phyloP scores from a whole-genome alignment of 1,140 invertebrate genomes.

The Ips nitidus region DNA sequence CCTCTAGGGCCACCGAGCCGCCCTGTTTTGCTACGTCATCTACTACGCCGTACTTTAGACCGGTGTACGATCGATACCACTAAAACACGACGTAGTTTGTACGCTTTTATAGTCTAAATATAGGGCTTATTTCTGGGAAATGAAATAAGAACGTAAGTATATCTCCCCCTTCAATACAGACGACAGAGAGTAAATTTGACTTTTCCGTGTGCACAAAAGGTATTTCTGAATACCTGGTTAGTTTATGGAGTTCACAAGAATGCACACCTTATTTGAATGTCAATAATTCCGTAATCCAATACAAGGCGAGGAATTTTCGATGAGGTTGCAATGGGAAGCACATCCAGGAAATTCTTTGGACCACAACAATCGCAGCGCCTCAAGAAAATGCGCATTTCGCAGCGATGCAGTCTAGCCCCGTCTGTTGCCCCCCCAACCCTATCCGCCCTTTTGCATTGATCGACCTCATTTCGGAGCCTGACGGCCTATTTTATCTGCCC shows the following conservation, averaged over 20 bases:
- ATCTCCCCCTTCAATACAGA: too few relatives aligned
- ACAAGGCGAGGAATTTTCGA: neutral
- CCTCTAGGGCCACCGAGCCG: conserved; percentile 9
- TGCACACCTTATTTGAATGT: too few relatives aligned
- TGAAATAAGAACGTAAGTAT: neutral
- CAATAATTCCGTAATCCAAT: too few relatives aligned
- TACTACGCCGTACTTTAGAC: conserved; percentile 26
- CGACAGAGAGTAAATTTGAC: too few relatives aligned
- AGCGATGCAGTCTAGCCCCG: conserved; percentile 25
- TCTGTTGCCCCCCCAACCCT: conserved; percentile 7
- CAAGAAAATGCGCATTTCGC: conserved; percentile 34
- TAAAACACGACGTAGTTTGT: conserved; percentile 16
- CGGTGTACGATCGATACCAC: conserved; percentile 14
- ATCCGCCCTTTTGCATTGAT: conserved; percentile 29
- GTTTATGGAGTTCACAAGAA: too few relatives aligned
- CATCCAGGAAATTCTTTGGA: conserved; percentile 7
- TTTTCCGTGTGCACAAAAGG: too few relatives aligned
- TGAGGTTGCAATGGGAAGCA: neutral
- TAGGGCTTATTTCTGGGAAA: conserved; percentile 16
- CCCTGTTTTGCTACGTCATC: conserved; percentile 27
- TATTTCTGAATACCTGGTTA: too few relatives aligned
- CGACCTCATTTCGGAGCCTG: conserved; percentile 32
- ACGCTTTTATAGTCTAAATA: conserved; percentile 10
- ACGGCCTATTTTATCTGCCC: conserved; percentile 35
- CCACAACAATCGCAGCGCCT: conserved; percentile 17